phyloP scores from a whole-genome alignment of 2,797 vertebrate genomes.

The Tokudaia muenninki region DNA sequence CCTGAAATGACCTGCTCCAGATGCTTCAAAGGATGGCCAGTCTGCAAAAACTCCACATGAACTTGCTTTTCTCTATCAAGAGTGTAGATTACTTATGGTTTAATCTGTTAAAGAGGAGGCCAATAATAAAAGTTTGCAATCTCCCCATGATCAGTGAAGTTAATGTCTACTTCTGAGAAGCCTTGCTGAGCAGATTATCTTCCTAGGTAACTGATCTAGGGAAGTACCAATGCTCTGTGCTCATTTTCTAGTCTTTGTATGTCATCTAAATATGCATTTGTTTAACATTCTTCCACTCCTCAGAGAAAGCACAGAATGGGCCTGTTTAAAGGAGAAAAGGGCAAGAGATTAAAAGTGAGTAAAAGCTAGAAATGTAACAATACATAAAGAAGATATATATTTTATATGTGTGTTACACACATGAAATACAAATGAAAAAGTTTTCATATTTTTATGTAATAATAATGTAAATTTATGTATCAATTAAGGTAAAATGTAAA shows the following conservation, averaged over 20 bases:
- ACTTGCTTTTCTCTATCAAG: neutral
- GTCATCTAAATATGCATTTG: neutral
- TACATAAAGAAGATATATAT: neutral
- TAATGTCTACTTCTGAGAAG: neutral
- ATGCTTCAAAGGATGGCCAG: neutral
- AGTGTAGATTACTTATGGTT: neutral
- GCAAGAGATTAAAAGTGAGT: conserved; percentile 14
- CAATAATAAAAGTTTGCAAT: neutral
- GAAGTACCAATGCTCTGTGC: neutral
- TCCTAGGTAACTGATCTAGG: neutral
- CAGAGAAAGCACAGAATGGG: neutral
- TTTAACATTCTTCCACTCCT: conserved; percentile 23
- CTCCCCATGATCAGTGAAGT: neutral
- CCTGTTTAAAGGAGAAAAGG: neutral
- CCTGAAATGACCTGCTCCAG: neutral
- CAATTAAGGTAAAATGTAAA: conserved; percentile 14
- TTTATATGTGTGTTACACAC: neutral
- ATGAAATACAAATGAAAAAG: neutral
- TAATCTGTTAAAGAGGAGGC: neutral
- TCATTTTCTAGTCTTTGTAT: conserved; percentile 3
- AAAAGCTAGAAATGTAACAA: conserved; percentile 25
- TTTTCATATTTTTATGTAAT: neutral
- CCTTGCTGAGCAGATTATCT: neutral
- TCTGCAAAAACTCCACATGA: neutral
- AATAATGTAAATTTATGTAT: neutral